Evolutionary conservation across 2,797 vertebrate species (phyloP).

Genomic region (Borostomias antarcticus): DNA sequence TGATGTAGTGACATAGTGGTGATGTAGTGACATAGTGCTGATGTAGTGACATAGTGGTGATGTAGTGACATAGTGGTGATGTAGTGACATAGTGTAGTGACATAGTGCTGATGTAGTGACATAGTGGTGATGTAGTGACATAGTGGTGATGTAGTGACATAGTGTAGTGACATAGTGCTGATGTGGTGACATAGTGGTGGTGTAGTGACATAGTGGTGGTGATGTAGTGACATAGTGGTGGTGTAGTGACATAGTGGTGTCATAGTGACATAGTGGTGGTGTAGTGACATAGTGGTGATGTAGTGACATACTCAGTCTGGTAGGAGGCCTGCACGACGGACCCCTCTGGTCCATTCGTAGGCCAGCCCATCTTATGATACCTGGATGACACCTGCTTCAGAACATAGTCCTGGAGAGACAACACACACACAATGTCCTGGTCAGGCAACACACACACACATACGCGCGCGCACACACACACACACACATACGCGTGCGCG

Average conservation of each 20-base stretch:
- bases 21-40: not conserved
- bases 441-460: conserved; percentile 27
- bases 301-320: conserved; percentile 86
- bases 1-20: too few relatives aligned
- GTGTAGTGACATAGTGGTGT: too few relatives aligned
- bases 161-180: not conserved
- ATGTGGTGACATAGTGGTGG: not conserved
- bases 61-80: conserved; percentile 57
- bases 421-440: conserved; percentile 11
- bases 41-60: not conserved
- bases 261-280: not conserved
- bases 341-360: conserved; percentile 80
- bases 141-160: not conserved
- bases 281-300: not conserved
- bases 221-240: not conserved
- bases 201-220: not conserved
- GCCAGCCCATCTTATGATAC: conserved; percentile 96
- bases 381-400: conserved; percentile 92
- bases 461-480: conserved; percentile 10
- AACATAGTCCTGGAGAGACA: conserved; percentile 85
- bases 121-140: not conserved
- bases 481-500: not conserved
- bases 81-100: not conserved
- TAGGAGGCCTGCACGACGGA: conserved; percentile 87
- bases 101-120: not conserved